These are phyloP conservation scores for Nyctibius bracteatus DNA, from an alignment of 2,113 vertebrate species.

Conservation along the genomic window DNA sequence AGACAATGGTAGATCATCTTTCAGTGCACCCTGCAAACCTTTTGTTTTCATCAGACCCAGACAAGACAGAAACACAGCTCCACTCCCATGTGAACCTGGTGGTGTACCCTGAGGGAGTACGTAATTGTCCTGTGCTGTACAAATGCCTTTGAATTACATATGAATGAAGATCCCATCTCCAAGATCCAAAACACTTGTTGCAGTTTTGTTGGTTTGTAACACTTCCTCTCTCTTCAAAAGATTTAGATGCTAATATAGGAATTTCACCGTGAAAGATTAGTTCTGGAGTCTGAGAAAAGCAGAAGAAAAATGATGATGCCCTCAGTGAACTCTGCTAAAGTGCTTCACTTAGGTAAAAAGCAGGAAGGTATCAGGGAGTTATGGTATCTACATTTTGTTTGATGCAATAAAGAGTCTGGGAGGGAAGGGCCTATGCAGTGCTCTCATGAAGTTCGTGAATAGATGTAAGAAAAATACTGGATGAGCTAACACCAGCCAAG, in stretches of 20 bases:
- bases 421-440: neutral
- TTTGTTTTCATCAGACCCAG: neutral
- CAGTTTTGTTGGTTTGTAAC: neutral
- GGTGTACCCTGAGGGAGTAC: neutral
- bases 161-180: neutral
- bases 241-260: neutral
- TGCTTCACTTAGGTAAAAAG: neutral
- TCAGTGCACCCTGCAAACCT: neutral
- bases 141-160: neutral
- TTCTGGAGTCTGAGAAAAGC: neutral
- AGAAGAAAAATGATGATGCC: neutral
- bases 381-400: neutral
- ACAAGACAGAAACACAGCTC: neutral
- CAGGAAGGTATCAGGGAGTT: neutral
- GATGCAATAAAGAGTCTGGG: accelerated
- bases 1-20: neutral
- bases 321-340: neutral
- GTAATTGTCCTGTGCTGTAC: neutral
- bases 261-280: neutral
- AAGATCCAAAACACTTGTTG: neutral
- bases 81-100: neutral
- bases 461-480: neutral
- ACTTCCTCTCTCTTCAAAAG: neutral
- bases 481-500: neutral
- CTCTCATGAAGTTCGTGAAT: neutral